phyloP scores from a whole-genome alignment of 2,888 invertebrate genomes.

The Nymphalis urticae region DNA sequence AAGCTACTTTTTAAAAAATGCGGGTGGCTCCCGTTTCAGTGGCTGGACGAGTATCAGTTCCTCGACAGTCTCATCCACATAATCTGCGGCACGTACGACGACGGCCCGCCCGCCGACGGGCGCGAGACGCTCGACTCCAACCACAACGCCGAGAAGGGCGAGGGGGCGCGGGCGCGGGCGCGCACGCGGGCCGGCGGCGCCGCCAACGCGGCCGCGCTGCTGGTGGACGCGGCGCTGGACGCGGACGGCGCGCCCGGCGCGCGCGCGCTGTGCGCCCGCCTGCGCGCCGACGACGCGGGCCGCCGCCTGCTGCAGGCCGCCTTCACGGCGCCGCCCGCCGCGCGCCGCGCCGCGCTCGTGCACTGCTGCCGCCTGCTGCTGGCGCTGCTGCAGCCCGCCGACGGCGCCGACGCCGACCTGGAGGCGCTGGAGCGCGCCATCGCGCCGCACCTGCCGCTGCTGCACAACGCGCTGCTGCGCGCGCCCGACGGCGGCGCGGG shows the following conservation, averaged over 20 bases:
- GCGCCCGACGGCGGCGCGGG: slow-evolving; percentile 34
- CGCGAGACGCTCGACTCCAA: slow-evolving; percentile 48
- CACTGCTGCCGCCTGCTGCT: slow-evolving; percentile 90
- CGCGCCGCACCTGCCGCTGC: slow-evolving; percentile 73
- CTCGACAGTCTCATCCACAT: slow-evolving; percentile 89
- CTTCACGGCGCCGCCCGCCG: slow-evolving; percentile 67
- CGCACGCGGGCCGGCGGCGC: slow-evolving; percentile 64
- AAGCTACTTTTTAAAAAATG: no score
- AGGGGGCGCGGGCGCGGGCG: slow-evolving; percentile 26
- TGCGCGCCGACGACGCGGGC: slow-evolving; percentile 47
- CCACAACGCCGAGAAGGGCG: slow-evolving; percentile 39
- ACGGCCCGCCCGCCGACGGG: slow-evolving; percentile 34
- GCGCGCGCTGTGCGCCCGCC: slow-evolving; percentile 34
- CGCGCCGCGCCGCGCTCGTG: slow-evolving; percentile 87
- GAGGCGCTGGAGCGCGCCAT: slow-evolving; percentile 63
- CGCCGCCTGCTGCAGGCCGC: slow-evolving; percentile 86
- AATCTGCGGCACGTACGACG: slow-evolving; percentile 74
- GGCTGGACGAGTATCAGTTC: slow-evolving; percentile 93
- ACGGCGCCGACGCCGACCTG: slow-evolving; percentile 50
- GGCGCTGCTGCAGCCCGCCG: slow-evolving; percentile 79
- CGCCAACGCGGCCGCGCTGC: slow-evolving; percentile 37
- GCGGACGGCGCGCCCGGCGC: slow-evolving; percentile 15
- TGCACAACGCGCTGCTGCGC: slow-evolving; percentile 70
- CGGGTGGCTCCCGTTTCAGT: slow-evolving; percentile 78
- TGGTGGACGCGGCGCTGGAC: background rate